Evolutionary conservation across 1,140 invertebrate genomes (phyloP).

Genomic region (Hypothenemus hampei): DNA sequence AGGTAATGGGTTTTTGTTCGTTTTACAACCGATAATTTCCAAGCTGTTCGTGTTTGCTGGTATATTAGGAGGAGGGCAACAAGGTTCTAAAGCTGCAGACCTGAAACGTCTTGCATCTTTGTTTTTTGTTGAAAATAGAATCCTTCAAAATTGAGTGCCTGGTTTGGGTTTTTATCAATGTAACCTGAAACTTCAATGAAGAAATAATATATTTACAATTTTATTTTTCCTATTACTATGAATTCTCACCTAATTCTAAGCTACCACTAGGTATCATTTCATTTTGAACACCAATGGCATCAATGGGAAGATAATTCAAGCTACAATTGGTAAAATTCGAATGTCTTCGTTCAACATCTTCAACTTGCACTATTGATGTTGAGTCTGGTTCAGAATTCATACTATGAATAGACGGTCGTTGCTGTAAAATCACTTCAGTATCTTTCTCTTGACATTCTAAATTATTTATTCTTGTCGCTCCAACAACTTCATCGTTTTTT

Average conservation of each 20-base stretch:
- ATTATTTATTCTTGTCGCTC: no score
- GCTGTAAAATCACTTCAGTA: conserved; percentile 42
- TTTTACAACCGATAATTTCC: conserved; percentile 59
- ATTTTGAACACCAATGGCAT: conserved; percentile 32
- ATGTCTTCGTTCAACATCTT: conserved; percentile 50
- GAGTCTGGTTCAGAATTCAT: conserved; percentile 45
- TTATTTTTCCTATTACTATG: no score
- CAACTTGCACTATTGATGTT: conserved; percentile 23
- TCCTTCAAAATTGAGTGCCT: conserved; percentile 37
- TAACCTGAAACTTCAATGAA: conserved; percentile 39
- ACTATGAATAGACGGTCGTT: conserved; percentile 46
- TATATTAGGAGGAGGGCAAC: conserved; percentile 58
- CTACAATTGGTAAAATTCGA: conserved; percentile 59
- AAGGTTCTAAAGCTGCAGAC: conserved; percentile 61
- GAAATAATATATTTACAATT: background rate
- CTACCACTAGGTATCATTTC: conserved; percentile 45
- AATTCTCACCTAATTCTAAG: conserved; percentile 24
- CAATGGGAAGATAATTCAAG: conserved; percentile 45
- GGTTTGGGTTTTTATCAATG: conserved; percentile 44
- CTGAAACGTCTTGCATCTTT: conserved; percentile 54
- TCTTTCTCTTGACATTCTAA: conserved; percentile 49
- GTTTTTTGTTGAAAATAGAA: conserved; percentile 40
- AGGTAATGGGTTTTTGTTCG: conserved; percentile 57
- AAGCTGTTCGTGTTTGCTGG: conserved; percentile 63
- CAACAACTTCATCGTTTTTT: no score